Base-by-base conservation (phyloP, 2,797 vertebrate genomes). In the Typhlichthys subterraneus region DNA sequence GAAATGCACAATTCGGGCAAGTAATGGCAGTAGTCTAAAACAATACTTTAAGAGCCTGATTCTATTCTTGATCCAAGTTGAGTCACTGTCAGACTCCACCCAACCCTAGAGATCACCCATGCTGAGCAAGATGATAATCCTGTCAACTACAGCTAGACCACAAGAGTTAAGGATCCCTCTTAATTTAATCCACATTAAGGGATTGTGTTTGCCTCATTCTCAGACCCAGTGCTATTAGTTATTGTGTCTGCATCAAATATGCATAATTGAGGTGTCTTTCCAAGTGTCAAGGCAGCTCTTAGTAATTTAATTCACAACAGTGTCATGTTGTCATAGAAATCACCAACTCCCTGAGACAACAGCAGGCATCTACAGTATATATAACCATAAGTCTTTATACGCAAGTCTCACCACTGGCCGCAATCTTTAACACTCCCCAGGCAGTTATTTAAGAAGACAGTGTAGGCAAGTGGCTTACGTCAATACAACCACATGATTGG, bases 71-170 rank as follows among this genome's bases (percentile, higher is more conserved):
- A 61, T 76, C 71, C 81, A 74, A 79, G 71, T 57, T 73, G 77
- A 77, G 70, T 84, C 75, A 79, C 55, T 53, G 49, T 12, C 63
- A 63, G 73, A 42, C 59, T 67, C 77, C 83, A 65, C 83, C 82
- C 77, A 57, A 57, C 63, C 81, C 65, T 53, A 14, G 78, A 74
- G 70, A 77, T 11, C 58, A 70, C 59, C 70, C 73, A 53, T 68
- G 75, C 57, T 57, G 60, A 68, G 70, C 14, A 76, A 61, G 70
- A 12, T 42, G 64, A 61, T 62, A 57, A 59, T 46, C 59, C 59
- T 52, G 63, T 75, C 65, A 67, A 53, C 49, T 48, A 53, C 68
- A 57, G 47, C 81, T 57, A 61, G 55, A 77, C 49, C 57, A 42
- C 75, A 72, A 66, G 82, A 33, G 6, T 11, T 42, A 79, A 38